These are phyloP conservation scores for Cremastinae sp. DNA, from an alignment of 2,888 invertebrate genomes.

Conservation along the genomic window DNA sequence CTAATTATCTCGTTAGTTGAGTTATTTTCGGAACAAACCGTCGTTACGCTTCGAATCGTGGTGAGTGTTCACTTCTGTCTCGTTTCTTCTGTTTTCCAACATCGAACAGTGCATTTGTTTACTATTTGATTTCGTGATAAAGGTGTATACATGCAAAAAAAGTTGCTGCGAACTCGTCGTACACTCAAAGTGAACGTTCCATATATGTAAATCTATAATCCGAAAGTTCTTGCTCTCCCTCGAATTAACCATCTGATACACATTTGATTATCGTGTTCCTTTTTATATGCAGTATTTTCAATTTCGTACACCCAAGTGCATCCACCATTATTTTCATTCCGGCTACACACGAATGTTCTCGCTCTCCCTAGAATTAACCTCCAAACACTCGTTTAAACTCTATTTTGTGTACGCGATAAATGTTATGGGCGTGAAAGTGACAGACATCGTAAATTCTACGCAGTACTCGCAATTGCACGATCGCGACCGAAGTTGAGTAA, in stretches of 20 bases:
- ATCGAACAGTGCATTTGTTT: slow-evolving; percentile 49
- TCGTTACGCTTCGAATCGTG: slow-evolving; percentile 22
- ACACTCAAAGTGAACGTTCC: slow-evolving; percentile 16
- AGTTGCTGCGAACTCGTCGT: slow-evolving; percentile 34
- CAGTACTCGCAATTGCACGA: not conserved
- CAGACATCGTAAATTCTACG: not conserved
- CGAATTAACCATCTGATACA: slow-evolving; percentile 52
- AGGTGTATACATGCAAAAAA: slow-evolving; percentile 17
- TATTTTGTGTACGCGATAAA: not conserved
- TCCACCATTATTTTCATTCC: not conserved
- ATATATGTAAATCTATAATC: slow-evolving; percentile 2
- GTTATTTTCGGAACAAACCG: slow-evolving; percentile 22
- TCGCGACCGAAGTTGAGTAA: not conserved
- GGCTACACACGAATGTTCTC: not conserved
- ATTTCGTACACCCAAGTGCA: too few species aligned
- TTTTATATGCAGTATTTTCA: not conserved
- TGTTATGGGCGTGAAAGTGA: not conserved
- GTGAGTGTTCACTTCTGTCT: slow-evolving; percentile 26
- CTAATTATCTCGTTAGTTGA: slow-evolving; percentile 14
- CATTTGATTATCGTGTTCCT: slow-evolving; percentile 1
- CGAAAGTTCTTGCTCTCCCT: slow-evolving; percentile 11
- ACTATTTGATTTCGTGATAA: slow-evolving; percentile 43
- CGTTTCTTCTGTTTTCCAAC: not conserved
- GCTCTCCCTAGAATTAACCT: not conserved
- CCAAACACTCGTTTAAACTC: too few species aligned